A percentile compares a stretch with the other conserved stretches of the same genome.
Evolutionary conservation across 2,888 invertebrate species (phyloP).

Genomic region (Syrphus vitripennis): DNA sequence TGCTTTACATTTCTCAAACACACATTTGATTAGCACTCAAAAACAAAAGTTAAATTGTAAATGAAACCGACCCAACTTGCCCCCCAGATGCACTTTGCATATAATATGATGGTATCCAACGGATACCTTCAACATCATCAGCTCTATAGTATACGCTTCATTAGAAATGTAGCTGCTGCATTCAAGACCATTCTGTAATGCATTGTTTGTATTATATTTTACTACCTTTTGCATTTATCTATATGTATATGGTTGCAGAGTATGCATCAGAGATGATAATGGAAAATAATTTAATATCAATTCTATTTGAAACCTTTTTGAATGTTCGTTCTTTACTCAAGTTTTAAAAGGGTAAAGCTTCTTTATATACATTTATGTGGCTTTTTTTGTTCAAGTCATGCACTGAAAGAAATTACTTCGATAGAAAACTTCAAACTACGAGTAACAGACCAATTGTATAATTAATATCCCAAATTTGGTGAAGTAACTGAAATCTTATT

Average conservation of each 20-base stretch:
- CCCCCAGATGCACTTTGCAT: constrained; percentile 7
- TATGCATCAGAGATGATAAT: constrained; percentile 71
- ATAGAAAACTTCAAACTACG: too few species aligned
- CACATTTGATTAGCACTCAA: constrained; percentile 69
- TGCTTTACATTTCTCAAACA: constrained; percentile 46
- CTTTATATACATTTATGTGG: constrained; percentile 38
- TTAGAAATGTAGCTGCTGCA: constrained; percentile 36
- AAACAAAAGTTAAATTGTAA: constrained; percentile 64
- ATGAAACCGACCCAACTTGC: constrained; percentile 42
- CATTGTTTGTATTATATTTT: constrained; percentile 70
- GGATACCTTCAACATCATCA: background rate
- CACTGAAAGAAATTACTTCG: background rate
- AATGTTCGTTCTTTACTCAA: background rate
- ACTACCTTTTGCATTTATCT: constrained; percentile 32
- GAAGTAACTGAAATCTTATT: too few species aligned
- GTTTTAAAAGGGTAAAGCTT: constrained; percentile 16
- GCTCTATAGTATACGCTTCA: constrained; percentile 26
- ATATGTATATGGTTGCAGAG: background rate
- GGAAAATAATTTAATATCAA: constrained; percentile 72
- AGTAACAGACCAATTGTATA: too few species aligned
- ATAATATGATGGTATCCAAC: constrained; percentile 20
- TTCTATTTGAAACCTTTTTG: constrained; percentile 35
- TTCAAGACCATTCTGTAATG: constrained; percentile 32
- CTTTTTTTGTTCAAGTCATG: constrained; percentile 50
- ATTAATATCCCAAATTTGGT: too few species aligned